phyloP scores from a whole-genome alignment of 2,888 invertebrate genomes.

The Apodemia hepburni region DNA sequence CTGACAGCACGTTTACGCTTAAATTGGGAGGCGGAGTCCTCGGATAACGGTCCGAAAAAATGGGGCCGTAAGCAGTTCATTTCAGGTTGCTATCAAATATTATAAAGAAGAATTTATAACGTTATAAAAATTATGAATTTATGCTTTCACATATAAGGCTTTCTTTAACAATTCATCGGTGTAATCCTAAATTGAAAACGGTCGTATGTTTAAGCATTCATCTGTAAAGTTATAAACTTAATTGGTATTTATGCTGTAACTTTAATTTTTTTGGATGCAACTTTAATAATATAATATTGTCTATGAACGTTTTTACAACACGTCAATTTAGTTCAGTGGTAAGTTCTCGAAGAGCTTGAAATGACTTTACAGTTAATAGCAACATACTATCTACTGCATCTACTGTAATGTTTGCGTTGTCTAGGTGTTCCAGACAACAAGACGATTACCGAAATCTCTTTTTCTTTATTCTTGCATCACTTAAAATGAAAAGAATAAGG shows the following conservation, averaged over 20 bases:
- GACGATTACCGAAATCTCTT: too few relatives aligned
- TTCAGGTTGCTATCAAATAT: conserved; percentile 23
- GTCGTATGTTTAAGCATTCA: not conserved
- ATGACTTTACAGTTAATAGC: too few relatives aligned
- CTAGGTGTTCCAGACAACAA: too few relatives aligned
- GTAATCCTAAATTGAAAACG: not conserved
- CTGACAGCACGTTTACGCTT: conserved; percentile 19
- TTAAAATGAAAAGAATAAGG: too few relatives aligned
- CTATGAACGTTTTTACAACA: too few relatives aligned
- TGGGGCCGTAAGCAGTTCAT: conserved; percentile 32
- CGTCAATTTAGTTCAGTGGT: too few relatives aligned
- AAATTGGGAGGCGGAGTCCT: conserved; percentile 34
- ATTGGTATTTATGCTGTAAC: not conserved
- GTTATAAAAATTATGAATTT: conserved; percentile 15
- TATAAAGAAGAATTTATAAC: conserved; percentile 2
- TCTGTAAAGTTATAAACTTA: not conserved
- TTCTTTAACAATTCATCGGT: not conserved
- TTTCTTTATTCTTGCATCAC: too few relatives aligned
- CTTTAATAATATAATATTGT: too few relatives aligned
- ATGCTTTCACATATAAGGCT: conserved; percentile 4
- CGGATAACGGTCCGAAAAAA: conserved; percentile 31
- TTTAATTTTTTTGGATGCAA: not conserved
- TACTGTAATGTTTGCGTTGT: too few relatives aligned
- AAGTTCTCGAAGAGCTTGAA: too few relatives aligned
- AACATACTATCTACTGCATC: too few relatives aligned